These are phyloP conservation scores for Heliconius aoede DNA, from an alignment of 2,888 invertebrate genomes.

Conservation along the genomic window DNA sequence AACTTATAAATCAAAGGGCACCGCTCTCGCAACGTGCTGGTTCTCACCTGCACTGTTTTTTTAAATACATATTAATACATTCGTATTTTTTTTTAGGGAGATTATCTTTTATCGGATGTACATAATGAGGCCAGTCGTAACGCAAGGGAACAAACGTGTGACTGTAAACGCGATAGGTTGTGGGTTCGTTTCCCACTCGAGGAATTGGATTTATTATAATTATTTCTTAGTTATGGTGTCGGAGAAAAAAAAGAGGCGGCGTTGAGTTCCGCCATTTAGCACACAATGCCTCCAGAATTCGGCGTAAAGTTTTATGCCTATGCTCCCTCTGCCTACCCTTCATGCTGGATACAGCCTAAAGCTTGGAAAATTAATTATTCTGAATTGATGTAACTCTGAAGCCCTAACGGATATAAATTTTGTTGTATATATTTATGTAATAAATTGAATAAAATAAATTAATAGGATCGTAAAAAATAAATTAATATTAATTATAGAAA, in stretches of 20 bases:
- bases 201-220: too few species aligned
- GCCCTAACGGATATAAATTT: not conserved
- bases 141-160: too few species aligned
- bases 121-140: not conserved
- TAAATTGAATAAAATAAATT: not conserved
- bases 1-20: constrained; percentile 62
- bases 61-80: constrained; percentile 52
- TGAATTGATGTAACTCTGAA: not conserved
- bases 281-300: too few species aligned
- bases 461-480: not conserved
- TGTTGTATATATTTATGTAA: not conserved
- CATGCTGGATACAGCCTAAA: too few species aligned
- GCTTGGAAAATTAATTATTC: not conserved
- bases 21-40: constrained; percentile 60
- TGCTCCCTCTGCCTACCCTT: too few species aligned
- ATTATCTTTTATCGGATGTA: constrained; percentile 35
- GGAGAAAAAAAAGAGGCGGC: too few species aligned
- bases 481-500: not conserved
- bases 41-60: constrained; percentile 45
- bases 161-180: too few species aligned
- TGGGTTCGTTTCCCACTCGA: too few species aligned
- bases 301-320: too few species aligned
- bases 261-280: too few species aligned
- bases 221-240: too few species aligned
- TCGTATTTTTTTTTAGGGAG: constrained; percentile 48